Evolutionary conservation across 2,113 vertebrate species (phyloP).

Genomic region (Hippocampus mohnikei): DNA sequence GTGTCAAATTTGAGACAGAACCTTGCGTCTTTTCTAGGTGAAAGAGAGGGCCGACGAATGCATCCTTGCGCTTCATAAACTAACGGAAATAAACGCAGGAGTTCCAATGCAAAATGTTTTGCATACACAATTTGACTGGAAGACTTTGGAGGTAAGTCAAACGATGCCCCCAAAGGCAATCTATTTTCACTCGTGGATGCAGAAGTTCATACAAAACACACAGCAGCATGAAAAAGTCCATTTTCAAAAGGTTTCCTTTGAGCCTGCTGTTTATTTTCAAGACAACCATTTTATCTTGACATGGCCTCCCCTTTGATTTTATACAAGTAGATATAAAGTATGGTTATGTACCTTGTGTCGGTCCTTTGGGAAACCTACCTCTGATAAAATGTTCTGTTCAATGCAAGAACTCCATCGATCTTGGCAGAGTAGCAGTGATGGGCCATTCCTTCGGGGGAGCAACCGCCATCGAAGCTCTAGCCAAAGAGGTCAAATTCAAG

Average conservation of each 20-base stretch:
- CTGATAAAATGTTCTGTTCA: background rate
- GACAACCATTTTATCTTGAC: background rate
- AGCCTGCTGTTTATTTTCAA: background rate
- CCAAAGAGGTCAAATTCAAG: slow-evolving; percentile 88
- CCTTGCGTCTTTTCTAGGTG: slow-evolving; percentile 68
- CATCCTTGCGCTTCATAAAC: slow-evolving; percentile 77
- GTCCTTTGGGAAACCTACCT: background rate
- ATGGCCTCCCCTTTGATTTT: background rate
- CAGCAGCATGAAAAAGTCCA: too few relatives aligned
- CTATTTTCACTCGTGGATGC: too few relatives aligned
- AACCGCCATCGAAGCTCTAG: slow-evolving; percentile 84
- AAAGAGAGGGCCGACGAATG: slow-evolving; percentile 85
- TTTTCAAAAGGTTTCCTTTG: background rate
- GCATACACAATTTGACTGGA: slow-evolving; percentile 77
- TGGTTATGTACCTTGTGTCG: background rate
- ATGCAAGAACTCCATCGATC: slow-evolving; percentile 82
- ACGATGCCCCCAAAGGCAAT: too few relatives aligned
- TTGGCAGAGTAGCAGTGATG: slow-evolving; percentile 78
- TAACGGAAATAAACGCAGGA: slow-evolving; percentile 80
- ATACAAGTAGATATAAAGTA: too few relatives aligned
- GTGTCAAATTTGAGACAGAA: background rate
- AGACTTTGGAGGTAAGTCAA: slow-evolving; percentile 75
- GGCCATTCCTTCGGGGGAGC: slow-evolving; percentile 96
- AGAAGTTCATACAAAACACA: background rate
- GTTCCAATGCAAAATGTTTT: slow-evolving; percentile 74